These are phyloP conservation scores for Nomada hirtipes DNA, from an alignment of 2,888 invertebrate genomes.

Conservation along the genomic window DNA sequence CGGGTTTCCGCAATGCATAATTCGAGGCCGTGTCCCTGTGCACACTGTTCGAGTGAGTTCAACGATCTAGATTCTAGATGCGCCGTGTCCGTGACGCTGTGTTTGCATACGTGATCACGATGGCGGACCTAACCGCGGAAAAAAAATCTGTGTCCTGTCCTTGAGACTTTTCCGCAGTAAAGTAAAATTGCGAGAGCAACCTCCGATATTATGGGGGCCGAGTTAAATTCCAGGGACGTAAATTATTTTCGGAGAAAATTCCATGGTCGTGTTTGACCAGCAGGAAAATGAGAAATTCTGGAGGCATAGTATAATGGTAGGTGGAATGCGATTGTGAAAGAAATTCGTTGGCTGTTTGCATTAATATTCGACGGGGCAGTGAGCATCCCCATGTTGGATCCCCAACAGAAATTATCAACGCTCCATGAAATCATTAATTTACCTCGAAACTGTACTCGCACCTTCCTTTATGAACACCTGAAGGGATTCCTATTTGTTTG, in stretches of 20 bases:
- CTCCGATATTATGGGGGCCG: no score
- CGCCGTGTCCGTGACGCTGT: conserved; percentile 37
- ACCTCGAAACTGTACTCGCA: neutral
- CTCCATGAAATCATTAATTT: no score
- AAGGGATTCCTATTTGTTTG: neutral
- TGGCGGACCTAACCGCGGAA: conserved; percentile 1
- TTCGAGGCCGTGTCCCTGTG: conserved; percentile 30
- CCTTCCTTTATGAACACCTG: no score
- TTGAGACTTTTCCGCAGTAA: neutral
- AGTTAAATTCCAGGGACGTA: neutral
- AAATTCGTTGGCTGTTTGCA: neutral
- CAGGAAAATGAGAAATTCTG: neutral
- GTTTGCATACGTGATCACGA: conserved; percentile 40
- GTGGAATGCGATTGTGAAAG: neutral
- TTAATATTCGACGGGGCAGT: neutral
- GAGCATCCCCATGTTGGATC: neutral
- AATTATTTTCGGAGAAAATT: neutral
- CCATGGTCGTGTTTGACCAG: neutral
- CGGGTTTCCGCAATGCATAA: conserved; percentile 23
- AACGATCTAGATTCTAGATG: conserved; percentile 54
- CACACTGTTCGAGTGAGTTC: conserved; percentile 50
- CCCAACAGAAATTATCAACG: no score
- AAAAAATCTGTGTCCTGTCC: neutral
- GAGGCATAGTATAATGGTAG: neutral
- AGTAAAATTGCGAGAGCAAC: neutral